Conservation (phyloP, 2,113 vertebrate genomes). For the Ia io region DNA sequence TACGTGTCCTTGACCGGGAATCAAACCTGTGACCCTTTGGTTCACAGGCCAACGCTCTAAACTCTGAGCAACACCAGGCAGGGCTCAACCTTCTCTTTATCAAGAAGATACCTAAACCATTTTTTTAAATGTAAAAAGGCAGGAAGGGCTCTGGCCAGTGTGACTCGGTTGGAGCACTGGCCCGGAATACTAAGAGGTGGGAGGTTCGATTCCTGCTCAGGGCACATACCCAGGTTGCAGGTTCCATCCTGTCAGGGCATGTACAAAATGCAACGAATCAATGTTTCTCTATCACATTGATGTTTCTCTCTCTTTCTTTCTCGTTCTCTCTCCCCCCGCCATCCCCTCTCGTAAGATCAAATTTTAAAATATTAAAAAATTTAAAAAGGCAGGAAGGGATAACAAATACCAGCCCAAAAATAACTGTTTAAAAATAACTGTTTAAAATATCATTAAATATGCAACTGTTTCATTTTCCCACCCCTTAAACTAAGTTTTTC, state of each 20-base stretch:
- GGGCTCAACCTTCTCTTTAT: not conserved
- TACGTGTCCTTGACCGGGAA: no score
- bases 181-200: not conserved
- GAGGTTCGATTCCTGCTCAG: not conserved
- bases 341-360: not conserved
- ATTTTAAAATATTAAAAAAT: not conserved
- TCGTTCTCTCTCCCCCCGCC: rapidly evolving
- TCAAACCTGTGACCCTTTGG: no score
- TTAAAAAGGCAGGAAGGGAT: not conserved
- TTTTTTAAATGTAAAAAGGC: constrained; percentile 6
- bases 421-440: not conserved
- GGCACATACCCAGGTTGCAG: not conserved
- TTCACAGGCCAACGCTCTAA: no score
- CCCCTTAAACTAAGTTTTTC: not conserved
- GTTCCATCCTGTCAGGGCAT: not conserved
- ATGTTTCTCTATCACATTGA: not conserved
- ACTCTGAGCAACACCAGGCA: no score
- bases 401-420: not conserved
- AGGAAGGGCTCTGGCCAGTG: not conserved
- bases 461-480: not conserved
- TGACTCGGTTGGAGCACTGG: not conserved
- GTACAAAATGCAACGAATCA: not conserved
- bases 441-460: not conserved
- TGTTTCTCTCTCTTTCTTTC: not conserved
- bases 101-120: not conserved